Percentiles rank a stretch among this genome's conserved stretches.
phyloP scores from a whole-genome alignment of 2,113 vertebrate genomes.

The Balaeniceps rex region DNA sequence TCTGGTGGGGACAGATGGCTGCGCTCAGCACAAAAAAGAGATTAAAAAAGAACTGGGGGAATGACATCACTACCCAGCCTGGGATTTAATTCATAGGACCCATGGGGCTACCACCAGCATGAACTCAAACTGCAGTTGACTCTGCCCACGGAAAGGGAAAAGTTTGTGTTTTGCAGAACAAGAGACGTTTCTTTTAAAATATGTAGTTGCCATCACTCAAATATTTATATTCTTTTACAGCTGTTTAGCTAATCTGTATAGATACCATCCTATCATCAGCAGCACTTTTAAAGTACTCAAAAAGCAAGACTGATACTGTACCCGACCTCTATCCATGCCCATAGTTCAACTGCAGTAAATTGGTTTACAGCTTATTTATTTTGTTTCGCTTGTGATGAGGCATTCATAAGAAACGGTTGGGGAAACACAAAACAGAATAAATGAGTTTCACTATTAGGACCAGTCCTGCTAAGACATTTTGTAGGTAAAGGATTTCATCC shows the following conservation, averaged over 20 bases:
- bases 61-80: background rate
- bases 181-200: background rate
- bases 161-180: background rate
- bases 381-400: background rate
- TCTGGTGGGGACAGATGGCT: constrained; percentile 58
- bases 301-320: background rate
- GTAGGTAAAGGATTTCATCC: background rate
- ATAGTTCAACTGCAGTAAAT: background rate
- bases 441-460: background rate
- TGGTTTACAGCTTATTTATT: background rate
- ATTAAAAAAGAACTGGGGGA: constrained; percentile 8
- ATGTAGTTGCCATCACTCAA: background rate
- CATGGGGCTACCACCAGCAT: background rate
- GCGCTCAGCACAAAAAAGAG: constrained; percentile 28
- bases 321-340: background rate
- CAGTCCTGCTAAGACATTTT: background rate
- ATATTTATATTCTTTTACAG: background rate
- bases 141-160: background rate
- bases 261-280: background rate
- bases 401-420: background rate
- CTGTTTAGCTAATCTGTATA: background rate
- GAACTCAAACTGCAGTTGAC: background rate
- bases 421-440: background rate
- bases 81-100: background rate
- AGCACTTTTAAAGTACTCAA: background rate